Conservation (phyloP, 2,888 invertebrate genomes). For the Diaprepes abbreviatus region DNA sequence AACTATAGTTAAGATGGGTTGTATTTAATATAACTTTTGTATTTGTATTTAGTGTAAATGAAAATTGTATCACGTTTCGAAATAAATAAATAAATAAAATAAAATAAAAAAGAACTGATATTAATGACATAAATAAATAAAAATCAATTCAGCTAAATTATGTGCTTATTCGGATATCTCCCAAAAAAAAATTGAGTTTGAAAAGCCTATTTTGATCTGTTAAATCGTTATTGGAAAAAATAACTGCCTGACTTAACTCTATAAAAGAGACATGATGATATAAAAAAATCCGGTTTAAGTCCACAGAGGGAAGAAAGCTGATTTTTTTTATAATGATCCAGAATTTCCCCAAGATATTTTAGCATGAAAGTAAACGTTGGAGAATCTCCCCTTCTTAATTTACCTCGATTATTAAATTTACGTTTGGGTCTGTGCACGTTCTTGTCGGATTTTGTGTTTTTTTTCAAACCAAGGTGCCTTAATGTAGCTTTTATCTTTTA, state of each 20-base stretch:
- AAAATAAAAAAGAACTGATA: no score
- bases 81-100: no score
- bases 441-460: background rate
- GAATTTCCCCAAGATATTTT: background rate
- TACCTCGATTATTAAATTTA: conserved; percentile 6
- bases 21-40: no score
- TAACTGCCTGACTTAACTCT: background rate
- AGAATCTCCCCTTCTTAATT: background rate
- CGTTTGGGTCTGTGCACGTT: background rate
- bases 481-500: background rate
- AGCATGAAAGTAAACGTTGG: background rate
- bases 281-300: background rate
- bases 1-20: no score
- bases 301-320: background rate
- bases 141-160: no score
- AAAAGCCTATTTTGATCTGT: background rate
- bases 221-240: background rate
- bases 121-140: no score
- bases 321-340: background rate
- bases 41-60: no score
- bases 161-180: background rate
- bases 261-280: background rate
- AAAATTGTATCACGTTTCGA: no score
- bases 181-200: background rate
- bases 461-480: background rate